Base-by-base conservation (phyloP, 2,888 invertebrate genomes). In the Neoscelio sp. region DNA sequence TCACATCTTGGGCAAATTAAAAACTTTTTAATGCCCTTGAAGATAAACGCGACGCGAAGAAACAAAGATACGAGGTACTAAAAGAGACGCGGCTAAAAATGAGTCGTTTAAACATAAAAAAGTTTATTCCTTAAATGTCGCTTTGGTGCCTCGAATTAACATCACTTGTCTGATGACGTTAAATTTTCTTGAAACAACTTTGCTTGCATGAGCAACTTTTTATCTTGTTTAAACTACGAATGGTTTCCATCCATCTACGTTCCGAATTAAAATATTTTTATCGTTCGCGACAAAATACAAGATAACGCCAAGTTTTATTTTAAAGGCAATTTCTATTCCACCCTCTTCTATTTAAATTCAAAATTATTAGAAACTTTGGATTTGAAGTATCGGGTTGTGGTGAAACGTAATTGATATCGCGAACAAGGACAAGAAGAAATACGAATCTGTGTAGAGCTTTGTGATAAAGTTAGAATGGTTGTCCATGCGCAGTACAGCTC, bases 321-420 rank as follows among this genome's bases (percentile, higher is more conserved):
- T n/a, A n/a, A n/a, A n/a, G n/a, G n/a, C n/a, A n/a, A n/a, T n/a
- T n/a, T n/a, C n/a, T n/a, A n/a, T n/a, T n/a, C n/a, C n/a, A n/a
- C n/a, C n/a, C n/a, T n/a, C n/a, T n/a, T n/a, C n/a, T n/a, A n/a
- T 42, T 42, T 28, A 7, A 5, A 26, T 17, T 12, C 33, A 28
- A 50, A 50, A 4, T 50, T 50, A 40, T 54, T 28, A 18, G 10
- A 26, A 68, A 56, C 46, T 33, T 42, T 67, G 2, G 23, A 52
- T 20, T 54, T 13, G 23, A 44, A 30, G 42, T 20, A 58, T 54
- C 40, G 40, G 62, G 17, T 68, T 33, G 52, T 60, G 15, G 58
- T 40, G 50, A 52, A 52, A 52, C 38, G 26, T 38, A 46, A 67
- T 75, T 75, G 52, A 67, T 75, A 50, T 48, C 42, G 17, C 28